phyloP scores from a whole-genome alignment of 1,140 invertebrate genomes.

The Atta colombica region DNA sequence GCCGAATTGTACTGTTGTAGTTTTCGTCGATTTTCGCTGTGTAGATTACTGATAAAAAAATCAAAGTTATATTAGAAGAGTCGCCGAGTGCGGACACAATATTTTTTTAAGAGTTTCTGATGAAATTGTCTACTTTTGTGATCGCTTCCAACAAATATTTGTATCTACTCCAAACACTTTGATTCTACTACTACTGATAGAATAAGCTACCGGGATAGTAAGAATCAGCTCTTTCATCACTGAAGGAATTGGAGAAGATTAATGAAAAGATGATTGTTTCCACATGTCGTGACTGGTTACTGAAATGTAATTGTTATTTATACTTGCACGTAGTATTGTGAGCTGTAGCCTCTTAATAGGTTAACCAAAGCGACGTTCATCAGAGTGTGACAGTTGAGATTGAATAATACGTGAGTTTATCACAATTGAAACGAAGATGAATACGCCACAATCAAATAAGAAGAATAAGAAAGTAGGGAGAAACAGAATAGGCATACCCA shows the following conservation, averaged over 20 bases:
- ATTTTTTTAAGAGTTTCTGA: too few species aligned
- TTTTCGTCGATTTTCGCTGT: background rate
- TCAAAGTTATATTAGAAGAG: too few species aligned
- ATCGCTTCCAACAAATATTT: too few species aligned
- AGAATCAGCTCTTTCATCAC: too few species aligned
- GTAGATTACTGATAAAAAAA: too few species aligned
- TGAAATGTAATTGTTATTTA: background rate
- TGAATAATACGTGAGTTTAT: conserved; percentile 15
- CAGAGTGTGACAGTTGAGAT: background rate
- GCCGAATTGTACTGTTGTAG: background rate
- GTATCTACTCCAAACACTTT: too few species aligned
- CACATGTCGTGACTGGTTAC: background rate
- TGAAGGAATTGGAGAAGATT: too few species aligned
- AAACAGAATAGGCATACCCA: conserved; percentile 79
- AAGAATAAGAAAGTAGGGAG: conserved; percentile 85
- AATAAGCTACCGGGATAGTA: too few species aligned
- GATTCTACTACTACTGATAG: too few species aligned
- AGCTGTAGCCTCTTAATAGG: background rate
- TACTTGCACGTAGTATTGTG: background rate
- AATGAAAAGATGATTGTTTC: background rate
- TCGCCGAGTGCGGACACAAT: too few species aligned
- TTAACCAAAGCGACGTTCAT: background rate
- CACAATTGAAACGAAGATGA: conserved; percentile 72
- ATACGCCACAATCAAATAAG: conserved; percentile 82
- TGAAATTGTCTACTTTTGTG: too few species aligned